Base-by-base conservation (phyloP, 1,140 invertebrate species). In the Eumaeus atala region DNA sequence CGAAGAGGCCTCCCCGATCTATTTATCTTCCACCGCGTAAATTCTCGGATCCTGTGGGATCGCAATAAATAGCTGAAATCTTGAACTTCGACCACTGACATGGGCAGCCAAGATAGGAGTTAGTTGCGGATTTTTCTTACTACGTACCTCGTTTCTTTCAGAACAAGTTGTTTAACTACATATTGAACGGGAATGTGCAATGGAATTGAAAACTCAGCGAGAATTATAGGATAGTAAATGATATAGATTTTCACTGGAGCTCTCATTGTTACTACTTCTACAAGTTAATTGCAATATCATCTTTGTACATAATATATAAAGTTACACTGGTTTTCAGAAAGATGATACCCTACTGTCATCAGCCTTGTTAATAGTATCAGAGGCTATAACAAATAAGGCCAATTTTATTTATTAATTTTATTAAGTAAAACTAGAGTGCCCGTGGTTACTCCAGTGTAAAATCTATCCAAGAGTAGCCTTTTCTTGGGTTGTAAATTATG, bases 31-130 rank as follows among this genome's bases (percentile, higher is more conserved):
- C 55, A 40, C 58, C 70, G 64, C 78, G 77, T 82, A 82, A 82
- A 82, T 80, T 84, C 70, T 59, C 63, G 67, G 63, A 75, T 80
- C 72, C 69, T 65, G 54, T 57, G 66, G 78, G 78, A 80, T 80
- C 58, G 75, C 72, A 82, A 84, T 82, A 84, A 84, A 84, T 84
- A 84, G 73, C 62, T 68, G 66, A 80, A 84, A 84, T 84, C 78
- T 72, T 66, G 73, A 80, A 84, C 71, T 83, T 77, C 62, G 70
- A 70, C 70, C 70, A 72, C 72, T 72, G 80, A 80, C 72, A 74
- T 63, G 56, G 70, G 69, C 72, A 72, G 61, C 59, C 65, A 64
- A 62, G 72, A 84, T 82, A 77, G 66, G 76, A 78, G 69, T 84
- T 74, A 74, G 70, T 62, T 56, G 58, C 59, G 59, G 59, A 62